Base-by-base conservation (phyloP, 2,888 invertebrate genomes). In the Cheilosia soror region DNA sequence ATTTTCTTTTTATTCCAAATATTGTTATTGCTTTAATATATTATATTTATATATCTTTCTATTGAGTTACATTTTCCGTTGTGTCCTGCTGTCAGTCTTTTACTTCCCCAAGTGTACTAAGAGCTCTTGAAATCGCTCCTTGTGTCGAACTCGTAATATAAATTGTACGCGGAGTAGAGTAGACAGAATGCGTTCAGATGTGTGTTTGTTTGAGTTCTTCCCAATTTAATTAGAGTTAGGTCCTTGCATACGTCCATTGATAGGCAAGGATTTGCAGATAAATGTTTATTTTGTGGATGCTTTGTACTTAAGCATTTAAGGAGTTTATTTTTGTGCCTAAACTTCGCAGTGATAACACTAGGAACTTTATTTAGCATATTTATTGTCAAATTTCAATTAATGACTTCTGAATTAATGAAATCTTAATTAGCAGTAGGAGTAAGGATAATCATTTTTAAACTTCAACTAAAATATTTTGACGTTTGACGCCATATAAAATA, bases 1-100 rank as follows among this genome's bases (percentile, higher is more conserved):
- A 83, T 83, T 66, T 83, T 60, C 51, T 60, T 83, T 82, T 72
- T 78, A 77, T 77, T 78, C 42, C 66, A 78, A 83, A 83, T 78
- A 78, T 83, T 83, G 71, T 77, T 72, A 78, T 83, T 72, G 68
- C 66, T 72, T 60, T 72, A 66, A 66, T 78, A 66, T 78, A 66
- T 66, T 66, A 71, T 69, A 69, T 37, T 0, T 11, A 33, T 31
- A 27, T 13, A 15, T 15, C 13, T 4, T 13, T 1, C 33, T 69
- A 33, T 49, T 73, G 11, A 42, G 51, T 53, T 66, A 13, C 20
- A 29, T 66, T 51, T 29, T 37, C 40, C 27, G 37, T 62, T 29
- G 27, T 58, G 58, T 40, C 63, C 33, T 44, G 27, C 53, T 62
- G 68, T 47, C 69, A 63, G 68, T 40, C 62, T 66, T 51, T 62